A percentile compares a stretch with the other conserved stretches of the same genome.
Evolutionary conservation across 1,140 invertebrate genomes (phyloP).

Genomic region (Epicauta chinensis): DNA sequence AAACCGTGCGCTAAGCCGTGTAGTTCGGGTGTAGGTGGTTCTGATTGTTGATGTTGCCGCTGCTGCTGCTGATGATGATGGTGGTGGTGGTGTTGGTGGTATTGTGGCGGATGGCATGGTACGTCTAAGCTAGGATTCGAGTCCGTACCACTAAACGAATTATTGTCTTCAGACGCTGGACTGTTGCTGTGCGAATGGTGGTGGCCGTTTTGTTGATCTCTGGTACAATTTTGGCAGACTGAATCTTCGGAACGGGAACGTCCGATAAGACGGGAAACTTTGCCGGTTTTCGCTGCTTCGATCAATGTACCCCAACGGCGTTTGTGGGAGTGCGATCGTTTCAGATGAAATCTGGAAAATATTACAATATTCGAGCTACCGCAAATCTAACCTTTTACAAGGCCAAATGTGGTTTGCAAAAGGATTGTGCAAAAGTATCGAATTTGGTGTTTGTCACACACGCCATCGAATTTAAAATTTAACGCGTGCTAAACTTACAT

Average conservation of each 20-base stretch:
- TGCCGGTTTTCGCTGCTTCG: constrained; percentile 73
- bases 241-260: constrained; percentile 74
- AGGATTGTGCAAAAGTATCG: too few relatives aligned
- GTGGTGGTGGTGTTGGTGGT: too few relatives aligned
- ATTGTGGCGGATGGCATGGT: constrained; percentile 9
- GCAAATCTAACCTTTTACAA: neutral
- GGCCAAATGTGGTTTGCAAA: too few relatives aligned
- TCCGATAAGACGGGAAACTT: constrained; percentile 68
- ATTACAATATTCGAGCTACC: neutral
- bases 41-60: constrained; percentile 1
- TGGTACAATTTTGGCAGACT: constrained; percentile 66
- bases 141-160: constrained; percentile 38
- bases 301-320: constrained; percentile 74
- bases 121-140: constrained; percentile 46
- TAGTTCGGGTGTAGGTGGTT: constrained; percentile 24
- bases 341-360: constrained; percentile 45
- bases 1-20: constrained; percentile 48
- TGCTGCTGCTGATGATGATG: too few relatives aligned
- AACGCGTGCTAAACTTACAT: constrained; percentile 4
- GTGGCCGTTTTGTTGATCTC: constrained; percentile 42
- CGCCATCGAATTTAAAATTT: too few relatives aligned
- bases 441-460: too few relatives aligned
- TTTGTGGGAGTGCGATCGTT: constrained; percentile 59
- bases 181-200: constrained; percentile 43
- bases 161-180: constrained; percentile 41